These are phyloP conservation scores for Caenorhabditis sinica DNA, from an alignment of 2,888 invertebrate species.

Conservation along the genomic window DNA sequence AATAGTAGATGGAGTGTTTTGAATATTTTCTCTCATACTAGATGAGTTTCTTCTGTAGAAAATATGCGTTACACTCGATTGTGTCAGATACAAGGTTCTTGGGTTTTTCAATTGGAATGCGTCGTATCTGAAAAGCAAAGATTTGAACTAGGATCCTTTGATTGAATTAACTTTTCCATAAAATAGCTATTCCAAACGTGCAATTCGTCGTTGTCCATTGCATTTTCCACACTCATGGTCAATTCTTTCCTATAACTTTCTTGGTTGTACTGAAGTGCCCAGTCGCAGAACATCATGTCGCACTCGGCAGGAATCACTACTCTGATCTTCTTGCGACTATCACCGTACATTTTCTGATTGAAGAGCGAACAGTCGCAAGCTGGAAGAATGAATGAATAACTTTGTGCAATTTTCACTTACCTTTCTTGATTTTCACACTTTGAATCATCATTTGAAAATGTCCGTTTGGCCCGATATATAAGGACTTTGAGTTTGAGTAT, in stretches of 20 bases:
- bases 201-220: not conserved
- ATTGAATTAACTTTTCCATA: not conserved
- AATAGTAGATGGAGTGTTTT: not conserved
- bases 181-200: not conserved
- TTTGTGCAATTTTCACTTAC: not conserved
- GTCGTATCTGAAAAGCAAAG: not conserved
- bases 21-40: not conserved
- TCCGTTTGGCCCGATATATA: not conserved
- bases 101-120: not conserved
- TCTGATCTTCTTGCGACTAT: not conserved
- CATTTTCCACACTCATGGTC: not conserved
- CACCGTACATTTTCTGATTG: not conserved
- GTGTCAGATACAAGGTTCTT: not conserved
- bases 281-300: slow-evolving; percentile 12
- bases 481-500: not conserved
- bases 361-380: slow-evolving; percentile 10
- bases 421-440: not conserved
- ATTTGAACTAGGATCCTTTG: not conserved
- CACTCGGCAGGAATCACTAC: slow-evolving; percentile 8
- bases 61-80: not conserved
- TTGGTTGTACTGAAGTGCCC: not conserved
- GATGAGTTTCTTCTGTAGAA: slow-evolving; percentile 10
- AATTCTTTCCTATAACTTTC: not conserved
- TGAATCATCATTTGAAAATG: not conserved
- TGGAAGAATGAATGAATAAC: not conserved